Percentiles rank a stretch among this genome's conserved stretches.
Conservation (phyloP, 2,113 vertebrate species). For the Pampusana beccarii region DNA sequence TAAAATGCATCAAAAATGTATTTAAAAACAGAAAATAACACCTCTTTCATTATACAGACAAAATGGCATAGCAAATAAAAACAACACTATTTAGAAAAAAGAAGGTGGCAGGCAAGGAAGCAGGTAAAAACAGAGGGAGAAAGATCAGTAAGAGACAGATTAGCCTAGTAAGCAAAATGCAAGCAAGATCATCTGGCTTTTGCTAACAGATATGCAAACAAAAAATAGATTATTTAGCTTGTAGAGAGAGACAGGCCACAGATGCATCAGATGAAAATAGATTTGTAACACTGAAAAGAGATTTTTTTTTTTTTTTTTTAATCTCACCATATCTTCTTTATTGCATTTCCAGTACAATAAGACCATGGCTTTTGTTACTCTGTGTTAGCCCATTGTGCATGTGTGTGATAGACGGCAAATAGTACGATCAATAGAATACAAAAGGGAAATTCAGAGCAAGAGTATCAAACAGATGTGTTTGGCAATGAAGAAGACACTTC, state of each 20-base stretch:
- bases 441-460: neutral
- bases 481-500: neutral
- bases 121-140: neutral
- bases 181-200: neutral
- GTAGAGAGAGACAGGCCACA: neutral
- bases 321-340: neutral
- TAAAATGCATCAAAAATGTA: neutral
- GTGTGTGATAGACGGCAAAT: neutral
- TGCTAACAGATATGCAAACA: neutral
- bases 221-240: neutral
- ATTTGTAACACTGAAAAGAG: neutral
- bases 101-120: neutral
- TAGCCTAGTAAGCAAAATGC: neutral
- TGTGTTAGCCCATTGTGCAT: neutral
- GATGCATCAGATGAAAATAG: neutral
- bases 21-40: neutral
- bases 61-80: neutral
- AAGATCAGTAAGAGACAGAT: neutral
- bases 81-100: neutral
- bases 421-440: neutral
- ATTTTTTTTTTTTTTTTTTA: neutral
- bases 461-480: neutral
- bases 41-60: neutral
- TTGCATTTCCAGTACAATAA: neutral
- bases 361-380: neutral